Evolutionary conservation across 2,888 invertebrate species (phyloP).

Genomic region (Serrognathus titanus): DNA sequence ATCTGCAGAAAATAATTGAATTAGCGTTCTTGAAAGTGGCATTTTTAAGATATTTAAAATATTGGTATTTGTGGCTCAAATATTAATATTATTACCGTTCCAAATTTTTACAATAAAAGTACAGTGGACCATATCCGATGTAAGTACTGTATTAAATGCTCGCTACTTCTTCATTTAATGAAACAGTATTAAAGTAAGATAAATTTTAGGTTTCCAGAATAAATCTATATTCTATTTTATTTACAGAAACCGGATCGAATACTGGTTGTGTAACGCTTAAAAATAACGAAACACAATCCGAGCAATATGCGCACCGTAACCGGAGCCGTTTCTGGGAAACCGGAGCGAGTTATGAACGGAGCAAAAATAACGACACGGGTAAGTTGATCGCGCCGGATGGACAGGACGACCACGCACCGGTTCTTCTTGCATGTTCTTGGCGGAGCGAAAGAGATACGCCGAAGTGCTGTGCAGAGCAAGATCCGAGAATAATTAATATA

Average conservation of each 20-base stretch:
- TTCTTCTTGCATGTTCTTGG: background rate
- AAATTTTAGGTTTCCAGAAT: no score
- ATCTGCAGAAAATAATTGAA: no score
- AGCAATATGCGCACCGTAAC: background rate
- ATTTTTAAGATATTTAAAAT: no score
- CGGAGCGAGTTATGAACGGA: slow-evolving; percentile 3
- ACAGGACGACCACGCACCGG: background rate
- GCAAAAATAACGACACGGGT: slow-evolving; percentile 1
- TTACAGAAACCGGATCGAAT: background rate
- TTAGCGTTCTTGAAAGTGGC: no score
- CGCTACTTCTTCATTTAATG: no score
- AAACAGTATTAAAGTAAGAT: no score
- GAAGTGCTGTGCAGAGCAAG: background rate
- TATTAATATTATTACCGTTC: no score
- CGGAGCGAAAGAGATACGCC: background rate
- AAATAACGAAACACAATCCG: slow-evolving; percentile 1
- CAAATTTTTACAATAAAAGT: no score
- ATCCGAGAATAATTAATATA: background rate
- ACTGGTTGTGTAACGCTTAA: background rate
- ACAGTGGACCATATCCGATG: no score
- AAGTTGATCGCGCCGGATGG: background rate
- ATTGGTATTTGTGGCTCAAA: no score
- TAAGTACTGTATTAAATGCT: no score
- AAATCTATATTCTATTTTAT: background rate
- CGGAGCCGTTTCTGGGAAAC: background rate